Evolutionary conservation across 2,797 vertebrate genomes (phyloP).

Genomic region (Syndactyla subalaris): DNA sequence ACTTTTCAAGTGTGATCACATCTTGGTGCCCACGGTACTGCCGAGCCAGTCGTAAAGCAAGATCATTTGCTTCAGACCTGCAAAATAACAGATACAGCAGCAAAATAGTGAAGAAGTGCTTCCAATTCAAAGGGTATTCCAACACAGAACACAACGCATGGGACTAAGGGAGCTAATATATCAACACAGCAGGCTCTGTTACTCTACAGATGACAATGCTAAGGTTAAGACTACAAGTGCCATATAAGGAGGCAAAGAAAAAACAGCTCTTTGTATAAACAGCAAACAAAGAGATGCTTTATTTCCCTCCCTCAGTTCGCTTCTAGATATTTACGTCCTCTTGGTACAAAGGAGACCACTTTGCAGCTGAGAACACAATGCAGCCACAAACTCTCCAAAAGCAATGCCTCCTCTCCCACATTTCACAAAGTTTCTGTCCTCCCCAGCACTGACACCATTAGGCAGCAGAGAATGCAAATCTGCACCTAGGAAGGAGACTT

Average conservation of each 20-base stretch:
- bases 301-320: constrained; percentile 1
- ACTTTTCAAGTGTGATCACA: constrained; percentile 96
- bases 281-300: constrained; percentile 46
- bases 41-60: constrained; percentile 90
- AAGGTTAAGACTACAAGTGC: not conserved
- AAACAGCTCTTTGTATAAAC: constrained; percentile 24
- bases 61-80: constrained; percentile 98
- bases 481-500: not conserved
- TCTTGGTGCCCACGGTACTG: constrained; percentile 89
- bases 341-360: not conserved
- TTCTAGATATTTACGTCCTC: not conserved
- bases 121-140: not conserved
- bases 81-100: not conserved
- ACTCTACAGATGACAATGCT: not conserved
- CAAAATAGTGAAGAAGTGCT: not conserved
- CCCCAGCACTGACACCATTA: not conserved
- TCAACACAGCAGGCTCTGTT: not conserved
- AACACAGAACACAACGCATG: not conserved
- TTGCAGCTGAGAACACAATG: not conserved
- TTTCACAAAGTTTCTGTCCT: accelerated
- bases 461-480: not conserved
- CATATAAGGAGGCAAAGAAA: not conserved
- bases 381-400: not conserved
- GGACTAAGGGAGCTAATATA: not conserved
- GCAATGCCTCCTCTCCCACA: not conserved